These are phyloP conservation scores for Leptinotarsa defecta DNA, from an alignment of 1,140 invertebrate genomes.

Conservation along the genomic window DNA sequence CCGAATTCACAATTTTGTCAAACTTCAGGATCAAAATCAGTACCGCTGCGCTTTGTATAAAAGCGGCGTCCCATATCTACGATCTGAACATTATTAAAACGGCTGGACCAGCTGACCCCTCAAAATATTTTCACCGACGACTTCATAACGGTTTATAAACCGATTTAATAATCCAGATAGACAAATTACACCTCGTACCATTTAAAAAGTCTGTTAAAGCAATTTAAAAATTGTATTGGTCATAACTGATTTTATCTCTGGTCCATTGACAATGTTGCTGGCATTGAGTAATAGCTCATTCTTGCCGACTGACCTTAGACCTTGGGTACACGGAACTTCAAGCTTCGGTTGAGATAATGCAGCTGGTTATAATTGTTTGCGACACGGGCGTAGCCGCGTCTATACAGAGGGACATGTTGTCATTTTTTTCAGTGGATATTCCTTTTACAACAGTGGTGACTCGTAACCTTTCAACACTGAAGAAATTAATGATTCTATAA, in stretches of 20 bases:
- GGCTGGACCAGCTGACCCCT: not conserved
- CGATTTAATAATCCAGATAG: constrained; percentile 6
- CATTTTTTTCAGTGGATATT: too few species aligned
- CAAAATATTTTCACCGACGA: not conserved
- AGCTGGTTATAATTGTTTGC: constrained; percentile 12
- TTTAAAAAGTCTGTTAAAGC: constrained; percentile 1
- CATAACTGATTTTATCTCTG: constrained; percentile 9
- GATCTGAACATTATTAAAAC: not conserved
- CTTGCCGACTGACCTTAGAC: constrained; percentile 22
- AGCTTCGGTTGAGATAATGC: constrained; percentile 24
- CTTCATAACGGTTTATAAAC: not conserved
- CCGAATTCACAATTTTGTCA: too few species aligned
- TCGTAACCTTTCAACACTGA: too few species aligned
- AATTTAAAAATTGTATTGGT: constrained; percentile 10
- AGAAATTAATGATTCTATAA: too few species aligned
- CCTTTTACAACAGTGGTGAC: too few species aligned
- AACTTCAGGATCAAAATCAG: not conserved
- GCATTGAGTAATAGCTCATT: constrained; percentile 17
- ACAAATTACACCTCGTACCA: constrained; percentile 3
- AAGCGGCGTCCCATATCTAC: not conserved
- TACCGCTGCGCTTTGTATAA: not conserved
- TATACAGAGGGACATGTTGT: constrained; percentile 13
- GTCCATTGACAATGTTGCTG: constrained; percentile 23
- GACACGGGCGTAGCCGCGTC: constrained; percentile 6
- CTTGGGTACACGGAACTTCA: constrained; percentile 24